These are phyloP conservation scores for Siderastrea siderea DNA, from an alignment of 92 coral and sea anemone species.

Conservation along the genomic window DNA sequence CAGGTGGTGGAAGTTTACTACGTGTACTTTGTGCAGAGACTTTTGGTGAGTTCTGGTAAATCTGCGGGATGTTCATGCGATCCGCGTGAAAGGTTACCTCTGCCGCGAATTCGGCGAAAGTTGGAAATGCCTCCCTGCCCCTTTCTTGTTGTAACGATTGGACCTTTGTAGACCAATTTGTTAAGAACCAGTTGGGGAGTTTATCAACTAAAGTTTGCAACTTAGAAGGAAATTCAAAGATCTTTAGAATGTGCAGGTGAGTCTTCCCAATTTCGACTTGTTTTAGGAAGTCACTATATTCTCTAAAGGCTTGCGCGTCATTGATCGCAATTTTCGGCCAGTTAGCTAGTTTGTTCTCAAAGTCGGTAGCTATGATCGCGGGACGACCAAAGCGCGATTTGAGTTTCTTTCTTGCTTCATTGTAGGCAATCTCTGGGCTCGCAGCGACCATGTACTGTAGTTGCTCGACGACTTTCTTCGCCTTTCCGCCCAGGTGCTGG, in stretches of 20 bases:
- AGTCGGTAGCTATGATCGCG: conserved; percentile 67
- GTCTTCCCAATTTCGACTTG: conserved; percentile 72
- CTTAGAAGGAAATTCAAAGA: conserved; percentile 72
- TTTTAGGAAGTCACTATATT: conserved; percentile 69
- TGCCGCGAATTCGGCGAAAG: conserved; percentile 57
- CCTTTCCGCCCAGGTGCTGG: conserved; percentile 79
- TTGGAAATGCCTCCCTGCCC: conserved; percentile 64
- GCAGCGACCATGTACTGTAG: conserved; percentile 71
- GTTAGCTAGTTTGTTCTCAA: conserved; percentile 64
- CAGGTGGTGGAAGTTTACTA: conserved; percentile 30
- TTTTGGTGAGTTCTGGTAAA: conserved; percentile 5
- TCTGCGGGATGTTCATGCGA: conserved; percentile 49
- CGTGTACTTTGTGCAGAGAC: not conserved
- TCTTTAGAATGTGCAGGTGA: conserved; percentile 37
- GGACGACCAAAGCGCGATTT: conserved; percentile 69
- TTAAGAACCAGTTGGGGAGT: conserved; percentile 63
- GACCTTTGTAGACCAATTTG: conserved; percentile 69
- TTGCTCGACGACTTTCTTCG: conserved; percentile 66
- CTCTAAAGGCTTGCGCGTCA: conserved; percentile 65
- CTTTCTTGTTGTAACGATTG: conserved; percentile 52
- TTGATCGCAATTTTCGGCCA: conserved; percentile 72
- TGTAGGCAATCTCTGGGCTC: conserved; percentile 60
- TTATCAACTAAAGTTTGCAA: conserved; percentile 47
- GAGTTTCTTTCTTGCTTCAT: conserved; percentile 53
- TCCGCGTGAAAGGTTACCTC: conserved; percentile 69